phyloP scores from a whole-genome alignment of 2,888 invertebrate species.

The Meteorus cinctellus region DNA sequence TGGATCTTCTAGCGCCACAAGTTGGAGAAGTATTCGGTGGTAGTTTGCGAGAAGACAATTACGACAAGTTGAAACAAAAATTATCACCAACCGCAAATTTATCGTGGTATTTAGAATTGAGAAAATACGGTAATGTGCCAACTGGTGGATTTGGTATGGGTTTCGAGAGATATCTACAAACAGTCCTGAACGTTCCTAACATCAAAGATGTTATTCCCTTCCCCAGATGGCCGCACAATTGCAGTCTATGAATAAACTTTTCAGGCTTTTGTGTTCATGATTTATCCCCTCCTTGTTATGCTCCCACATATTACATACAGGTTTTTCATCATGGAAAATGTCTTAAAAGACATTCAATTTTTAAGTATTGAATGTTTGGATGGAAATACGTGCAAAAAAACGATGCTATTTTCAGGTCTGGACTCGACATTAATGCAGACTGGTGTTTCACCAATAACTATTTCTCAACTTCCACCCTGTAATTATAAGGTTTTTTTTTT shows the following conservation, averaged over 20 bases:
- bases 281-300: constrained; percentile 46
- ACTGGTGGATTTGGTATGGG: constrained; percentile 98
- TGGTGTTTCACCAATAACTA: neutral
- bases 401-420: constrained; percentile 55
- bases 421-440: constrained; percentile 17
- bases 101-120: constrained; percentile 91
- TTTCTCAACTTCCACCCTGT: too few species aligned
- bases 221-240: constrained; percentile 94
- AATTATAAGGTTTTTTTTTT: neutral
- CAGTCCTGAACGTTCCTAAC: constrained; percentile 86
- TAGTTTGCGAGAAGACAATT: constrained; percentile 90
- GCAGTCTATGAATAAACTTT: constrained; percentile 73
- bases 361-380: neutral
- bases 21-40: constrained; percentile 98
- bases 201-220: constrained; percentile 97
- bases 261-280: constrained; percentile 59
- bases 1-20: constrained; percentile 90
- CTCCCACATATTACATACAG: neutral
- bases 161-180: constrained; percentile 92
- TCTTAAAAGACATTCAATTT: neutral
- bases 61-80: constrained; percentile 78
- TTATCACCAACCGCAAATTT: constrained; percentile 78
- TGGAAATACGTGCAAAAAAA: constrained; percentile 35
- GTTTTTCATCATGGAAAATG: neutral
- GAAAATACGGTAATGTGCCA: constrained; percentile 91